Conservation (phyloP, 2,797 vertebrate genomes). For the Apodemus agrarius region DNA sequence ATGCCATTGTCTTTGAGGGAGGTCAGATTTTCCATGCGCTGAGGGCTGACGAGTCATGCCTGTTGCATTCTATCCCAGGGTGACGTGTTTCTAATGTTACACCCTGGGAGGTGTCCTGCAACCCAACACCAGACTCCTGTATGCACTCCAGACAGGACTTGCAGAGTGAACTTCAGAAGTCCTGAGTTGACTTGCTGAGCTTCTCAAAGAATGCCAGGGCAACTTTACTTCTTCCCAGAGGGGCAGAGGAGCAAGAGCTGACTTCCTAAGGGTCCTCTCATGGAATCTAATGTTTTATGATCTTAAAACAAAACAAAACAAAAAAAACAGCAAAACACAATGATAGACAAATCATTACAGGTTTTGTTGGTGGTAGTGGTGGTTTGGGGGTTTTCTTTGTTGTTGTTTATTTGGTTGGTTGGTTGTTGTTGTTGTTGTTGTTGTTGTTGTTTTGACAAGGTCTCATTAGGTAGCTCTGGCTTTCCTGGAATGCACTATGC, state of each 20-base stretch:
- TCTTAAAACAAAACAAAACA: neutral
- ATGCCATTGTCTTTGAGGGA: conserved; percentile 64
- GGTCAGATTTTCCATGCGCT: conserved; percentile 51
- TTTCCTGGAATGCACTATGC: neutral
- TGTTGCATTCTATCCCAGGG: conserved; percentile 18
- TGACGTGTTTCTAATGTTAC: conserved; percentile 25
- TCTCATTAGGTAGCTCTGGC: neutral
- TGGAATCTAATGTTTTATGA: neutral
- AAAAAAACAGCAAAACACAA: neutral
- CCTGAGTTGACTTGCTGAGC: neutral
- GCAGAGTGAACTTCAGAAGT: conserved; percentile 39
- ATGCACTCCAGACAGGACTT: neutral
- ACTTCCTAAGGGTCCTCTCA: neutral
- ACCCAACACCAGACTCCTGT: neutral
- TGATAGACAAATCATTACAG: neutral
- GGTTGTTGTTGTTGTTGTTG: neutral
- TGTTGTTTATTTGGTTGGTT: neutral
- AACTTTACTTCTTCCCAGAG: neutral
- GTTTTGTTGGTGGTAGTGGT: neutral
- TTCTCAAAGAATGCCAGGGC: neutral
- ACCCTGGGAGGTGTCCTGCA: neutral
- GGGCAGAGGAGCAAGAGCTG: neutral
- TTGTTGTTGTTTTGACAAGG: neutral
- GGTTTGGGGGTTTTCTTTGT: neutral
- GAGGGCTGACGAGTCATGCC: conserved; percentile 63